These are phyloP conservation scores for Psittacula derbiana DNA, from an alignment of 2,797 vertebrate genomes.

Conservation along the genomic window DNA sequence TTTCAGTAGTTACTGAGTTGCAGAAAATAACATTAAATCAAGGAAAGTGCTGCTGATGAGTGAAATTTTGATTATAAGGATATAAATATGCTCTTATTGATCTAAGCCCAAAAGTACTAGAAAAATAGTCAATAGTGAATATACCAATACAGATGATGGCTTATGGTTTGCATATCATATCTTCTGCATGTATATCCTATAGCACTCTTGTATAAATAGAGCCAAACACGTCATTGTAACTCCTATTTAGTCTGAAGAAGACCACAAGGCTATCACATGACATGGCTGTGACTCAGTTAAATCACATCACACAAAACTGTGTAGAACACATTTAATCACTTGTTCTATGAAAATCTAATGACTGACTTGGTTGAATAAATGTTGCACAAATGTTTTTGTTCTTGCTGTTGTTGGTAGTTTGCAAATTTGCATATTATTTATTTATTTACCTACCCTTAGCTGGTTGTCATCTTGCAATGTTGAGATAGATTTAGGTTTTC, in stretches of 20 bases:
- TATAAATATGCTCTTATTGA: neutral
- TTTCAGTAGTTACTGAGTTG: neutral
- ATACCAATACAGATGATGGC: neutral
- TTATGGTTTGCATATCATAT: neutral
- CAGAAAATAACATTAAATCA: neutral
- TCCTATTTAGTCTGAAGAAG: neutral
- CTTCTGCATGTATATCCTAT: neutral
- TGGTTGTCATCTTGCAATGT: neutral
- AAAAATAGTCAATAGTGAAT: neutral
- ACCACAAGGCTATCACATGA: neutral
- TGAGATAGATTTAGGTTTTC: conserved; percentile 33
- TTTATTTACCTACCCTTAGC: neutral
- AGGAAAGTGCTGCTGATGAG: neutral
- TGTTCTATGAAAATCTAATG: neutral
- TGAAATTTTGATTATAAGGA: neutral
- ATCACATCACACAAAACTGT: neutral
- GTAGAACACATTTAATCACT: neutral
- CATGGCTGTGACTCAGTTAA: neutral
- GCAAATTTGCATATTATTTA: neutral
- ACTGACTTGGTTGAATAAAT: neutral
- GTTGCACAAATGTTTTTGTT: neutral
- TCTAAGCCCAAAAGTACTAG: neutral
- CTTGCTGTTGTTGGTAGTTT: neutral
- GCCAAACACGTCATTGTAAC: neutral
- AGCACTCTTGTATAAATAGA: neutral